Evolutionary conservation across 1,140 invertebrate genomes (phyloP), one percentile per base, ranked within the genome.

Genomic region (Aethina tumida): DNA sequence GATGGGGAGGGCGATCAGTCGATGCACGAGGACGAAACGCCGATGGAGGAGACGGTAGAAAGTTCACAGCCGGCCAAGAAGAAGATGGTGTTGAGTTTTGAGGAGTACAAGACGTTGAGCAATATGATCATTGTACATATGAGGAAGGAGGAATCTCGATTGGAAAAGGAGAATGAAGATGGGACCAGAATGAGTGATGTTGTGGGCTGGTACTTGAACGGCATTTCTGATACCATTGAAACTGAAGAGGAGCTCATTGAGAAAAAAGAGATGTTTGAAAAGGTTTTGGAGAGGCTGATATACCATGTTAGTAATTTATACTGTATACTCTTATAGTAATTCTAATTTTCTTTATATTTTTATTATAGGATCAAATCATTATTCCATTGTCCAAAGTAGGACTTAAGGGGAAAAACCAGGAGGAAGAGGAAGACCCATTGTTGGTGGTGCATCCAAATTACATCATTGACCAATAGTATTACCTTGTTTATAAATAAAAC

Each of bases 381-480:
- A 89, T 96, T 53, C 77, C 89, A n/a, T 61, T 95, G n/a, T 80
- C 75, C 8, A 76, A 74, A 8, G 74, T 73, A 5, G 76, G 75
- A 2, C 56, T 84, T 3, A 68, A 64, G 37, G 64, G 60, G 5
- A 67, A 65, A 13, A 58, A 64, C 12, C 60, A 58, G 2, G 68
- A 67, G 37, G 68, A 71, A 27, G 83, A 88, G 38, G 79, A 90
- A 14, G 87, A 97, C 69, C 87, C 88, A 0, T 58, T 91, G 22
- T 63, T 98, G 8, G 84, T 97, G 21, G 91, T 97, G 2, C 93
- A 97, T 75, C 94, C 94, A 1, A 96, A 97, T 67, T 97, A 96
- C 61, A 75, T 93, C 28, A 69, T 89, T 28, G 87, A 93, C 45
- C 37, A 55, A 17, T 40, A 29, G 17, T 31, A 6, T 14, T 16